Conservation (phyloP, 2,888 invertebrate genomes). For the Drosophila affinis region DNA sequence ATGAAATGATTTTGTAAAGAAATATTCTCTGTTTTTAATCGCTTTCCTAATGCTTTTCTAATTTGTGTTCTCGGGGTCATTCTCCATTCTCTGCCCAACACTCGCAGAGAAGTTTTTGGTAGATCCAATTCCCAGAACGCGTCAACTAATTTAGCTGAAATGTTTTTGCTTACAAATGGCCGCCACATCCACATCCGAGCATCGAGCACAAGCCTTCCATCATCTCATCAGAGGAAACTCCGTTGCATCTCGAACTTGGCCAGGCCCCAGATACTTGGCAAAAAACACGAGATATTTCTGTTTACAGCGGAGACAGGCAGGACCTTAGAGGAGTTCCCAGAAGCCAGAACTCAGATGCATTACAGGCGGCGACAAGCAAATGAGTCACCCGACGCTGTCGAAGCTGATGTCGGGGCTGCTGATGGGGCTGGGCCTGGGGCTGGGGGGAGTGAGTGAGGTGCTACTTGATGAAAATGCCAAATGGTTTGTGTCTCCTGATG, state of each 20-base stretch:
- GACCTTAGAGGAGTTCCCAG: constrained; percentile 6
- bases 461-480: constrained; percentile 75
- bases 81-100: neutral
- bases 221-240: constrained; percentile 49
- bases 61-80: neutral
- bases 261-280: constrained; percentile 4
- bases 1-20: neutral
- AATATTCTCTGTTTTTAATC: too few relatives aligned
- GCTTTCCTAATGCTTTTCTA: too few relatives aligned
- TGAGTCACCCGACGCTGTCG: constrained; percentile 44
- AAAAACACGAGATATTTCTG: constrained; percentile 42
- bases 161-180: constrained; percentile 78
- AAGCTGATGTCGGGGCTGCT: constrained; percentile 20
- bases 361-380: constrained; percentile 74
- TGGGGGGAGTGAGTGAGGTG: constrained; percentile 28
- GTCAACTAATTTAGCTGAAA: constrained; percentile 76
- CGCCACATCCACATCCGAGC: constrained; percentile 44
- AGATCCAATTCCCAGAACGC: constrained; percentile 64
- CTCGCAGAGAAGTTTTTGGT: constrained; percentile 20
- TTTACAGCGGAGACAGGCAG: constrained; percentile 53
- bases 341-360: constrained; percentile 35
- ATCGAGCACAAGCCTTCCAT: constrained; percentile 60
- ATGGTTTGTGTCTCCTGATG: constrained; percentile 79
- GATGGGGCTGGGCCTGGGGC: neutral
- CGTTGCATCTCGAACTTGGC: constrained; percentile 38